Base-by-base conservation (phyloP, 2,797 vertebrate species). In the Argyrosomus regius region DNA sequence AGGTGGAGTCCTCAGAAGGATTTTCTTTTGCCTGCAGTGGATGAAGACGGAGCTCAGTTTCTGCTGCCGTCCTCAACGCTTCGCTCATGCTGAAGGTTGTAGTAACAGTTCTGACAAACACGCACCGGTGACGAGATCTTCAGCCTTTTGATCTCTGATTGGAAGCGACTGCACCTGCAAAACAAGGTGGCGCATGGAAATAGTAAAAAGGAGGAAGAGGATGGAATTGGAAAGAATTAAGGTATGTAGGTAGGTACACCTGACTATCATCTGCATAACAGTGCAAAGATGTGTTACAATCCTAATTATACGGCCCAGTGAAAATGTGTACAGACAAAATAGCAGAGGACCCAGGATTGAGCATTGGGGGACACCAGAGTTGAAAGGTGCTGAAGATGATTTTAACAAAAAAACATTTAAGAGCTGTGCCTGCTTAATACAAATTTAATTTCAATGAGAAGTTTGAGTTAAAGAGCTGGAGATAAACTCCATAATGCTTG, bases 41-140 rank as follows among this genome's bases (percentile, higher is more conserved):
- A 24, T 6, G 22, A 11, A 50, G 18, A n/a, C 6, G 22, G 7
- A 22, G 75, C 59, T 92, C 95, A 98, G 88, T 97, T 98, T 83
- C 95, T 96, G 84, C 95, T 90, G 60, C 96, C 92, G 22, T 98
- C 98, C 76, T 98, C 97, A 0, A 90, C 90, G 22, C 95, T 94
- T n/a, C 96, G 95, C 90, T 99, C 98, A 0, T 99, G 98, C 83
- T 99, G 98, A 64, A 99, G 95, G 94, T 98, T 99, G 92, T 97
- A 98, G 88, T 97, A 98, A 94, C 98, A 99, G 96, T 98, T 99
- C 95, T 99, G 98, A 94, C 98, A 99, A 66, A 99, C 98, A 4
- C 98, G 96, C 77, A 99, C 98, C 0, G 98, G 98, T 0, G 98
- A 99, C 0, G 98, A 99, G 81, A 99, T 99, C 95, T 99, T 99